Percentiles rank a stretch among this genome's conserved stretches.
Evolutionary conservation across 2,888 invertebrate species (phyloP).

Genomic region (Pseudococcus viburni): DNA sequence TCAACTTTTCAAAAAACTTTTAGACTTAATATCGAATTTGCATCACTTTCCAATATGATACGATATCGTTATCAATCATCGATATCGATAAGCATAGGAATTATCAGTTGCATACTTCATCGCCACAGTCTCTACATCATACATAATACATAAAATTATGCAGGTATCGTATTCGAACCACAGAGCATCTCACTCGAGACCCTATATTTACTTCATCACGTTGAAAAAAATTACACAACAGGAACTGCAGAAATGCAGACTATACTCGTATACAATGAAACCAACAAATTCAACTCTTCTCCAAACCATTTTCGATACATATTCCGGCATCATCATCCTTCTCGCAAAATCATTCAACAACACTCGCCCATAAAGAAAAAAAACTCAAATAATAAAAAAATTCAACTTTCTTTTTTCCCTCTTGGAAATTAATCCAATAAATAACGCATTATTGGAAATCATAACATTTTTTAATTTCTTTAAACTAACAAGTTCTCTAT

Average conservation of each 20-base stretch:
- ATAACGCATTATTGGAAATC: conserved; percentile 25
- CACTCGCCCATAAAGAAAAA: background rate
- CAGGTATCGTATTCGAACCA: too few species aligned
- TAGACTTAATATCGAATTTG: too few species aligned
- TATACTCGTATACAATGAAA: too few species aligned
- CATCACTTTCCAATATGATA: background rate
- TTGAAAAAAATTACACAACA: too few species aligned
- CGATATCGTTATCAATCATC: background rate
- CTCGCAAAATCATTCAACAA: background rate
- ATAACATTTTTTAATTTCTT: conserved; percentile 25
- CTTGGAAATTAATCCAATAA: conserved; percentile 14
- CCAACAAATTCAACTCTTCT: too few species aligned
- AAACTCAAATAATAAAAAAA: conserved; percentile 9
- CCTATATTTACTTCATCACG: too few species aligned
- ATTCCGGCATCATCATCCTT: background rate
- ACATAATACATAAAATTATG: too few species aligned
- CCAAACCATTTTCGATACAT: too few species aligned
- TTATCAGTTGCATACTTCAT: background rate
- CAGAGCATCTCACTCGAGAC: too few species aligned
- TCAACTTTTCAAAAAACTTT: background rate
- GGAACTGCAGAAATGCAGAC: too few species aligned
- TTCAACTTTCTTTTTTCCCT: conserved; percentile 17
- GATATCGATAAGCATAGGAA: background rate
- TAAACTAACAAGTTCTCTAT: conserved; percentile 35
- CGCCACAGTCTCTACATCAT: too few species aligned